Conservation (phyloP, 2,113 vertebrate species). For the Dromiciops gliroides region DNA sequence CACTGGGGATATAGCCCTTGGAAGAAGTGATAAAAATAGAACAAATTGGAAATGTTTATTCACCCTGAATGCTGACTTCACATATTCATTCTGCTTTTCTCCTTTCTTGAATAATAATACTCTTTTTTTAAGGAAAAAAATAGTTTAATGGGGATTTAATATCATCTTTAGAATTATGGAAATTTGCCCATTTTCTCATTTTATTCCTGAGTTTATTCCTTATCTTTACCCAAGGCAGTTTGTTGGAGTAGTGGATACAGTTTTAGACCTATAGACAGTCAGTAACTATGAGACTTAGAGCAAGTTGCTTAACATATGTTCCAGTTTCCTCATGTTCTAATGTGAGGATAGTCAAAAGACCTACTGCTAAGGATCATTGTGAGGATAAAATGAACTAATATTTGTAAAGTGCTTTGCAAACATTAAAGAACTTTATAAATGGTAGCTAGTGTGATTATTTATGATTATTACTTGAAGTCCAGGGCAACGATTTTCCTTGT, state of each 20-base stretch:
- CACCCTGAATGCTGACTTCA: background rate
- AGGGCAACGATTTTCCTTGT: background rate
- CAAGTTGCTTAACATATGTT: background rate
- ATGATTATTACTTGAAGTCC: background rate
- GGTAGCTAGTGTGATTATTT: background rate
- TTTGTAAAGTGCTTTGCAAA: background rate
- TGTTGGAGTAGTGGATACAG: background rate
- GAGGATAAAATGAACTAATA: background rate
- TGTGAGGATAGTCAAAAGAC: background rate
- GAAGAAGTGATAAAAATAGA: background rate
- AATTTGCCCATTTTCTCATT: background rate
- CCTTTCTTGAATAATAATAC: slow-evolving; percentile 2
- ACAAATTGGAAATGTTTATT: background rate
- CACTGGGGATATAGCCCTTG: background rate
- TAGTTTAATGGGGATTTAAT: background rate
- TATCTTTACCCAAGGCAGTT: background rate
- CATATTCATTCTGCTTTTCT: background rate
- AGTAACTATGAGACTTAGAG: background rate
- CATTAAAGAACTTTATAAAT: background rate
- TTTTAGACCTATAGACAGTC: background rate
- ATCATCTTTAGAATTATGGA: background rate
- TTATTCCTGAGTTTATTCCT: background rate
- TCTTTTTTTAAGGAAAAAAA: background rate
- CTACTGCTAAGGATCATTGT: background rate
- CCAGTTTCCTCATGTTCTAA: background rate